Conservation (phyloP, 2,888 invertebrate genomes). For the Neocrepidodera transversa region DNA sequence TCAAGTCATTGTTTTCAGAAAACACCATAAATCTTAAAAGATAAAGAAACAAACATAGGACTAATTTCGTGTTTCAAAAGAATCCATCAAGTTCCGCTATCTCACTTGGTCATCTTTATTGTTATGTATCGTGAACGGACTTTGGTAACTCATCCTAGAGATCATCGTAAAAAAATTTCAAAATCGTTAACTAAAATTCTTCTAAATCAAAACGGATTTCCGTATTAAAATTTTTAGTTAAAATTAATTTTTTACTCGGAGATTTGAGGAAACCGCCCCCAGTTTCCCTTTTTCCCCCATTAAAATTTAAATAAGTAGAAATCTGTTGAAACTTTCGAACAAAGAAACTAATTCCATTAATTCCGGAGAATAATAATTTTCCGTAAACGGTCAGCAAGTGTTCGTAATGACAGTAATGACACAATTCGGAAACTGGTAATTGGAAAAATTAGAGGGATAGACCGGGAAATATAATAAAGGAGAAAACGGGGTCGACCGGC, state of each 20-base stretch:
- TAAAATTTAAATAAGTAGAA: constrained; percentile 26
- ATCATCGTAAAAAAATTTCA: no score
- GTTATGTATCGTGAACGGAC: constrained; percentile 29
- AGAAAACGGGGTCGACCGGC: constrained; percentile 12
- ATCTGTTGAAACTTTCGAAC: constrained; percentile 30
- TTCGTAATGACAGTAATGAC: constrained; percentile 54
- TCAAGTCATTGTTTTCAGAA: constrained; percentile 2
- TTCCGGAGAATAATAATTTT: constrained; percentile 44
- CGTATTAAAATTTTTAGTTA: constrained; percentile 14
- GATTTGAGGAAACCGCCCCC: constrained; percentile 2
- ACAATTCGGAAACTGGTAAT: constrained; percentile 51
- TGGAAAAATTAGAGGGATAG: constrained; percentile 46
- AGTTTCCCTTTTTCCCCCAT: constrained; percentile 13
- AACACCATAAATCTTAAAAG: constrained; percentile 8
- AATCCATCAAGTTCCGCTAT: constrained; percentile 29
- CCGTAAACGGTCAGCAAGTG: constrained; percentile 52
- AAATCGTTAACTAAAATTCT: neutral
- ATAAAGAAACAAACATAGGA: constrained; percentile 8
- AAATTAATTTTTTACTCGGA: constrained; percentile 17
- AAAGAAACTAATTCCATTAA: constrained; percentile 36
- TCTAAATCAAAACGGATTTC: constrained; percentile 7
- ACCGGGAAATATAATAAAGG: constrained; percentile 30
- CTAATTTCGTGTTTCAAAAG: constrained; percentile 23
- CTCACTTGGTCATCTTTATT: constrained; percentile 34
- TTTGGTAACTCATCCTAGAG: constrained; percentile 26